Base-by-base conservation (phyloP, 2,797 vertebrate species). In the Serranus cabrilla region DNA sequence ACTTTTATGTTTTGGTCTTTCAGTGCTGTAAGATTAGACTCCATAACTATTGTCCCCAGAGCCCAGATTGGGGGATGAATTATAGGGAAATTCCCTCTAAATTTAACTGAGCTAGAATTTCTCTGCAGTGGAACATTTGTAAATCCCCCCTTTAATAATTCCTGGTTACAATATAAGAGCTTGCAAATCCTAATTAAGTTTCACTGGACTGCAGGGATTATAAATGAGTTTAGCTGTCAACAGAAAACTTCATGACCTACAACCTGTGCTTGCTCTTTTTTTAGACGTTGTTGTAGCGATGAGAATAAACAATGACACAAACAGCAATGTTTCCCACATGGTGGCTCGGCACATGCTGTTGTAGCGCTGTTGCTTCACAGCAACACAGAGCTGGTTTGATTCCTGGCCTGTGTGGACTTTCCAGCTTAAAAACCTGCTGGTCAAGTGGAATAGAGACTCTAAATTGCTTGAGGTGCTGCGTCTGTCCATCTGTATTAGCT, bases 281-380 rank as follows among this genome's bases (percentile, higher is more conserved):
- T 55, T 37, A 72, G 57, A 73, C 54, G 61, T 66, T 82, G 78
- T 85, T 80, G 71, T 83, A 61, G 86, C 21, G 34, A 86, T 76
- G 76, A 78, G 58, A 74, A 61, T 73, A 86, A 83, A 88, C 79
- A 78, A 61, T 69, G 71, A 65, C 67, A 81, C 49, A 59, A 74
- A 63, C 81, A 69, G 45, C 76, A 51, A 18, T 56, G 74, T 71
- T 83, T 87, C 73, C 81, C 71, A 73, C 60, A 56, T 71, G 61
- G 71, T 49, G 39, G 46, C 78, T 86, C 46, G 1, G 52, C 45
- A 61, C 45, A 80, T 23, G n/a, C 64, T 70, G 57, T 73, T 80
- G 61, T 45, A 51, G 11, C 17, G 4, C 42, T 31, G 64, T 55
- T 82, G 60, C 64, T 40, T 83, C 58, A 71, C 77, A 85, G 25